Base-by-base conservation (phyloP, 2,888 invertebrate genomes). In the Nomada hirtipes region DNA sequence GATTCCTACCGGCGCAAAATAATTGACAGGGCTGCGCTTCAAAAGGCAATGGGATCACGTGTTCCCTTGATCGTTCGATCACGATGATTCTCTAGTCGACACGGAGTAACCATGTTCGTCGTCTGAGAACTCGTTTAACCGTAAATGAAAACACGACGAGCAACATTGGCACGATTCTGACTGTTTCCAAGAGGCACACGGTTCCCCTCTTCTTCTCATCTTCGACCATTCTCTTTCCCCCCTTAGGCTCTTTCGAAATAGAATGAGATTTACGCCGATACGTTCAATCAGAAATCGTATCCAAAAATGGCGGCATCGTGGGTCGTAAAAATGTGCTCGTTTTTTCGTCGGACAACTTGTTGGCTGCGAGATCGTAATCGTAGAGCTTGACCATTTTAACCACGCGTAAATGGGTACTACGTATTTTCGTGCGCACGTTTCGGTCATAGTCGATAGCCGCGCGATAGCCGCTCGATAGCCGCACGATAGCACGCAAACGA, bases 141-240 rank as follows among this genome's bases (percentile, higher is more conserved):
- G 85, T 89, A 90, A 89, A 85, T 77, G 84, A 85, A 86, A 80
- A 75, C 67, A 70, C 85, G 67, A 72, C 61, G 64, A 77, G 57
- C 83, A 88, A 83, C 90, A 89, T 88, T 89, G 90, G 87, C 91
- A 89, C 88, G 86, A 88, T 90, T 91, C 86, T 90, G 82, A 81
- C 81, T 77, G 86, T 87, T 42, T 70, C 36, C 81, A 83, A 89
- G 88, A 88, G 72, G 82, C 20, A 69, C 23, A 47, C 11, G 55
- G 26, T 63, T 36, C 44, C 26, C 36, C 18, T 23, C 76, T 42
- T 68, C 26, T 11, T 42, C 68, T n/a, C 50, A n/a, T 10, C 44
- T 26, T 59, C 36, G 53, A 4, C 4, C 50, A 0, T n/a, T 29
- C 29, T 52, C 36, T 20, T 9, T 67, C 42, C 11, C 23, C n/a